Conservation (phyloP, 2,888 invertebrate species). For the Conistra vaccinii region DNA sequence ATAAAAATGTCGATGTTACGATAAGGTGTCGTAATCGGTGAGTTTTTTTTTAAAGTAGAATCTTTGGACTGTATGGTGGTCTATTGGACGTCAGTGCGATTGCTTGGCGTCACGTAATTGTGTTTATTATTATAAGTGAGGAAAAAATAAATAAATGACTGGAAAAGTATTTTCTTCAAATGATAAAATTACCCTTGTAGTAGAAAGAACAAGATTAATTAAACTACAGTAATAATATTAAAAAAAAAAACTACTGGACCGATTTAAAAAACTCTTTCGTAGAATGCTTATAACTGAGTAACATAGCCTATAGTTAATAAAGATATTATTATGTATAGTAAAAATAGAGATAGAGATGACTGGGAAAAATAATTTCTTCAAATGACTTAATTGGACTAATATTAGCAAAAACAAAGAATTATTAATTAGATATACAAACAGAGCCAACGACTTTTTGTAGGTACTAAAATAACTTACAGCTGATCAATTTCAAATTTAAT, state of each 20-base stretch:
- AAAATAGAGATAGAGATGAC: background rate
- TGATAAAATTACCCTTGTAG: too few species aligned
- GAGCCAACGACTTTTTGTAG: background rate
- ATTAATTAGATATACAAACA: background rate
- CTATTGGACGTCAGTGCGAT: background rate
- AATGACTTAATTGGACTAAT: background rate
- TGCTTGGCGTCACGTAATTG: background rate
- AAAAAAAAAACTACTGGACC: too few species aligned
- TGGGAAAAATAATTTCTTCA: background rate
- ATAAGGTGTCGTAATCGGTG: background rate
- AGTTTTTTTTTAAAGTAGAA: background rate
- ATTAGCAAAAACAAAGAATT: background rate
- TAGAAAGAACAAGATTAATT: too few species aligned
- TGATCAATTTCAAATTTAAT: too few species aligned
- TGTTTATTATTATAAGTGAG: background rate
- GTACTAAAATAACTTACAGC: background rate
- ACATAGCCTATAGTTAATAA: too few species aligned
- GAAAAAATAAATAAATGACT: background rate
- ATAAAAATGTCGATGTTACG: background rate
- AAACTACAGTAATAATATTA: too few species aligned
- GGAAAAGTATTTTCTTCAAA: too few species aligned
- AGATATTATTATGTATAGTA: too few species aligned
- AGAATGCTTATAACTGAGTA: too few species aligned
- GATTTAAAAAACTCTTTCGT: too few species aligned
- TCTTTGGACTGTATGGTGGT: background rate